phyloP scores from a whole-genome alignment of 2,797 vertebrate species.

The Benthosema pterotum region DNA sequence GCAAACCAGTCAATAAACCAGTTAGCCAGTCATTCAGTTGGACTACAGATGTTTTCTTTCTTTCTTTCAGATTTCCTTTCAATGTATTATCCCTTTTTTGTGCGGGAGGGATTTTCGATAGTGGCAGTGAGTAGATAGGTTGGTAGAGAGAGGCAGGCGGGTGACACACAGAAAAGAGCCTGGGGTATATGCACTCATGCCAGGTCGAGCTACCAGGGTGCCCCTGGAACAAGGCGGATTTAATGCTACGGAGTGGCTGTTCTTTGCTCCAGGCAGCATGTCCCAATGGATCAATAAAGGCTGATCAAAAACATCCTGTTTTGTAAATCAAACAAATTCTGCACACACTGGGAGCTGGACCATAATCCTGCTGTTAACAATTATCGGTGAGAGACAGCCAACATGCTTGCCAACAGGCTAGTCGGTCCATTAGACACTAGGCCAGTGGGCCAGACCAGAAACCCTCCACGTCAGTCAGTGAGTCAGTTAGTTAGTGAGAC shows the following conservation, averaged over 20 bases:
- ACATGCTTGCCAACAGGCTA: not conserved
- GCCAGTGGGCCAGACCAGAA: not conserved
- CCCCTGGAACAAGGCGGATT: no score
- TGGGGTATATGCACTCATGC: no score
- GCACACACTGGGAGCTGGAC: not conserved
- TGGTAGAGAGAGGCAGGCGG: no score
- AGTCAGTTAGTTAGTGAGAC: not conserved
- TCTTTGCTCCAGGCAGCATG: not conserved
- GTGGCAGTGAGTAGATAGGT: no score
- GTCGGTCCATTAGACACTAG: conserved; percentile 1
- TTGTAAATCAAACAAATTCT: conserved; percentile 19
- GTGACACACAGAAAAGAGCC: no score
- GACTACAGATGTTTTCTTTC: no score
- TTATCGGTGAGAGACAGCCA: conserved; percentile 15
- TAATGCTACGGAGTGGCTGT: no score
- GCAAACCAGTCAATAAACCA: conserved; percentile 15
- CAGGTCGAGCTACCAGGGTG: no score
- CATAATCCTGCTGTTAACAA: conserved; percentile 3
- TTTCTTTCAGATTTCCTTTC: no score
- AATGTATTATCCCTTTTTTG: no score
- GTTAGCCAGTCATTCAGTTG: conserved; percentile 10
- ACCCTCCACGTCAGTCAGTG: conserved; percentile 4
- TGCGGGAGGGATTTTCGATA: no score
- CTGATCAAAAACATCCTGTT: conserved; percentile 9
- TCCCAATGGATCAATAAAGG: conserved; percentile 12